Conservation (phyloP, 1,140 invertebrate species). For the Chironomus tepperi region DNA sequence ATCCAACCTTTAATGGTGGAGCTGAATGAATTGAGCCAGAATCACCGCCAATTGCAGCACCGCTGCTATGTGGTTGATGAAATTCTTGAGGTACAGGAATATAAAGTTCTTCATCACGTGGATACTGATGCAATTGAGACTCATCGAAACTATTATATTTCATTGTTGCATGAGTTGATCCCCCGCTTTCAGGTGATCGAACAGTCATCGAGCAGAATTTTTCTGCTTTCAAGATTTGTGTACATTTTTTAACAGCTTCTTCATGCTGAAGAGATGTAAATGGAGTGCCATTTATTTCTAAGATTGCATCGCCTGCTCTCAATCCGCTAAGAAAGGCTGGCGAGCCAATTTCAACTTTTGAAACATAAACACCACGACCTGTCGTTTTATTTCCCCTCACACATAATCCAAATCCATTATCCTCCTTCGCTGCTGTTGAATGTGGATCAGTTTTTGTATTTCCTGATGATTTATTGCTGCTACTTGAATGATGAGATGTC, state of each 20-base stretch:
- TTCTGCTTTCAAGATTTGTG: slow-evolving; percentile 71
- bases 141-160: slow-evolving; percentile 19
- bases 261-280: slow-evolving; percentile 73
- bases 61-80: slow-evolving; percentile 32
- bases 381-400: slow-evolving; percentile 26
- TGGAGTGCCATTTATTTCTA: slow-evolving; percentile 73
- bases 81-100: slow-evolving; percentile 17
- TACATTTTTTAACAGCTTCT: slow-evolving; percentile 63
- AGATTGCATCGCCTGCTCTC: slow-evolving; percentile 68
- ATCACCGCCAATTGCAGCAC: slow-evolving; percentile 31
- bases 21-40: slow-evolving; percentile 47
- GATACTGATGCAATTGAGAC: slow-evolving; percentile 23
- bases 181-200: slow-evolving; percentile 46
- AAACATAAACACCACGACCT: slow-evolving; percentile 74
- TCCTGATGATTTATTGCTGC: neutral
- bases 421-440: neutral
- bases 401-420: neutral
- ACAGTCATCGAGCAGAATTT: slow-evolving; percentile 74
- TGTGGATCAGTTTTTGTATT: neutral
- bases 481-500: neutral
- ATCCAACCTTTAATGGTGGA: slow-evolving; percentile 60
- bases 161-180: slow-evolving; percentile 29
- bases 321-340: slow-evolving; percentile 68
- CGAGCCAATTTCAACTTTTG: slow-evolving; percentile 67
- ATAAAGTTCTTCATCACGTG: neutral